Conservation (phyloP, 1,140 invertebrate genomes). For the Ooceraea biroi region DNA sequence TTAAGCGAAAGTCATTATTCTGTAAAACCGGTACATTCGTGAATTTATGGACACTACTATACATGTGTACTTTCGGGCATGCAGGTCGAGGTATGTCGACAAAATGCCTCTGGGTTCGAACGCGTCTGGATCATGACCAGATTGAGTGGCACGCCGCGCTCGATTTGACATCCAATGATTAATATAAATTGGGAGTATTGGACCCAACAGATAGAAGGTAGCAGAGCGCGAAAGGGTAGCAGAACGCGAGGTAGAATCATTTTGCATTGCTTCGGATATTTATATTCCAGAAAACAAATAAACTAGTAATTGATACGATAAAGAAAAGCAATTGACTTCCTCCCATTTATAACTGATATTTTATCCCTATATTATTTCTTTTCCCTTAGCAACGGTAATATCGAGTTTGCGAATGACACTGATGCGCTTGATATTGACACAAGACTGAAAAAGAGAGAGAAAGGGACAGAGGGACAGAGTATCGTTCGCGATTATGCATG, state of each 20-base stretch:
- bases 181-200: conserved; percentile 26
- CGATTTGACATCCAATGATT: conserved; percentile 42
- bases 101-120: conserved; percentile 38
- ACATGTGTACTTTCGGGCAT: neutral
- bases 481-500: neutral
- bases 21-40: neutral
- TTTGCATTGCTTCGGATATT: neutral
- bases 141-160: conserved; percentile 36
- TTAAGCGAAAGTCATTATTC: conserved; percentile 21
- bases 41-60: neutral
- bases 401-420: neutral
- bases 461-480: too few relatives aligned
- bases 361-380: neutral
- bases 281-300: neutral
- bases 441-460: neutral
- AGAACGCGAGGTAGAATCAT: neutral
- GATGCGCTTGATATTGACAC: neutral
- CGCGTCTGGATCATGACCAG: conserved; percentile 30
- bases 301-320: neutral
- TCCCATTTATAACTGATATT: neutral
- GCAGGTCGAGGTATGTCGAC: conserved; percentile 15
- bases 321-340: neutral
- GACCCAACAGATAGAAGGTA: neutral
- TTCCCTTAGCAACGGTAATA: neutral
- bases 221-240: neutral